Base-by-base conservation (phyloP, 2,113 vertebrate species). In the Nothocercus julius region DNA sequence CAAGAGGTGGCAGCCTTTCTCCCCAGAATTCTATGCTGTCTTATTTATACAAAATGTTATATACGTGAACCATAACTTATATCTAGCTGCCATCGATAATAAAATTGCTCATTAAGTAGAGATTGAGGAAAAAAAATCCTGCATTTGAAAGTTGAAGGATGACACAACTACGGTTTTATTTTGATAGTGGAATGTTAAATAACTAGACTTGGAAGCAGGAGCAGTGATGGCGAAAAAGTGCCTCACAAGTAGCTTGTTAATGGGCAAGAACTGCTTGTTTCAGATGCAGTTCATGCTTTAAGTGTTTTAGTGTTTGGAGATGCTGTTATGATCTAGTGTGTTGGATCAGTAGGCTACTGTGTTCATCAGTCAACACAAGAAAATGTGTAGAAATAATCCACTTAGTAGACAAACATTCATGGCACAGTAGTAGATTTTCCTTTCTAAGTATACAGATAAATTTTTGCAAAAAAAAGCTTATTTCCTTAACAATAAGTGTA, bases 1-100 rank as follows among this genome's bases (percentile, higher is more conserved):
- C 92, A 90, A 96, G 96, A 96, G 95, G 89, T 95, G 96, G 85
- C 95, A 94, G 85, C 79, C 68, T 95, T 89, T 92, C 70, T 75
- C 90, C 92, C 94, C 54, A 2, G 93, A 89, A 87, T 72, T 83
- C 49, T 47, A 18, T 32, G 11, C 77, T 88, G 6, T 51, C 13
- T 51, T 12, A 49, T 30, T 51, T 63, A 64, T 47, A 25, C 56
- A 64, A 88, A 90, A 85, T 22, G 1, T 56, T 81, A 22, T 2
- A 6, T 19, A 56, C 1, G 1, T 34, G 25, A 67, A 75, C 38
- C 20, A 20, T n/a, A 67, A 73, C 32, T 85, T 82, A 78, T 85
- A 89, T 32, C 24, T 81, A 54, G 34, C 49, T 90, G 32, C 2
- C 11, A 7, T 58, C 54, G 78, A 62, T 70, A 38, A 32, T 56